Percentiles rank a stretch among this genome's conserved stretches.
Evolutionary conservation across 2,888 invertebrate species (phyloP).

Genomic region (Zootermopsis nevadensis): DNA sequence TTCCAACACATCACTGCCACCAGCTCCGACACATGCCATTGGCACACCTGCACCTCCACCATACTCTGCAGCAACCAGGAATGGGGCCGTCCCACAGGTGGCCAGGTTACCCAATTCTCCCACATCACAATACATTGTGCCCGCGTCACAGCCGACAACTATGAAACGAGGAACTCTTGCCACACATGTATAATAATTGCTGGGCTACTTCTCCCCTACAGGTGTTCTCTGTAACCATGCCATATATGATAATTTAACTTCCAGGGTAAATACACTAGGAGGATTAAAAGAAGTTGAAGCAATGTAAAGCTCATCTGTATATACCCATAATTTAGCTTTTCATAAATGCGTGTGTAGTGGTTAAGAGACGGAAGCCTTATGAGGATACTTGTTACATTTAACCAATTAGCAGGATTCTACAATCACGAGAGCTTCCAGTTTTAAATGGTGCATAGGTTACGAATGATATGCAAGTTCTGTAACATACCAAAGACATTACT

Average conservation of each 20-base stretch:
- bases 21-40: conserved; percentile 70
- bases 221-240: conserved; percentile 27
- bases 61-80: conserved; percentile 57
- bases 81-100: conserved; percentile 69
- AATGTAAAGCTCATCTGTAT: conserved; percentile 43
- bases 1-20: conserved; percentile 67
- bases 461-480: conserved; percentile 42
- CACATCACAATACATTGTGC: conserved; percentile 68
- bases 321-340: conserved; percentile 48
- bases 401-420: conserved; percentile 48
- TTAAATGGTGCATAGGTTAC: conserved; percentile 48
- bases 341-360: conserved; percentile 49
- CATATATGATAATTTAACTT: conserved; percentile 31
- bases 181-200: conserved; percentile 67
- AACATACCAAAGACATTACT: conserved; percentile 53
- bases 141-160: conserved; percentile 68
- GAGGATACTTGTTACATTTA: conserved; percentile 37
- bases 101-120: conserved; percentile 65
- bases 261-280: conserved; percentile 45
- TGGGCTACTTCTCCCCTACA: conserved; percentile 2
- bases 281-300: conserved; percentile 15
- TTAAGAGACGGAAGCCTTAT: conserved; percentile 47
- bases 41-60: conserved; percentile 59
- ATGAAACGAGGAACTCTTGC: conserved; percentile 74
- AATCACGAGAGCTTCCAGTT: conserved; percentile 54